These are phyloP conservation scores for Bombus pyrosoma DNA, from an alignment of 1,140 invertebrate genomes.

Conservation along the genomic window DNA sequence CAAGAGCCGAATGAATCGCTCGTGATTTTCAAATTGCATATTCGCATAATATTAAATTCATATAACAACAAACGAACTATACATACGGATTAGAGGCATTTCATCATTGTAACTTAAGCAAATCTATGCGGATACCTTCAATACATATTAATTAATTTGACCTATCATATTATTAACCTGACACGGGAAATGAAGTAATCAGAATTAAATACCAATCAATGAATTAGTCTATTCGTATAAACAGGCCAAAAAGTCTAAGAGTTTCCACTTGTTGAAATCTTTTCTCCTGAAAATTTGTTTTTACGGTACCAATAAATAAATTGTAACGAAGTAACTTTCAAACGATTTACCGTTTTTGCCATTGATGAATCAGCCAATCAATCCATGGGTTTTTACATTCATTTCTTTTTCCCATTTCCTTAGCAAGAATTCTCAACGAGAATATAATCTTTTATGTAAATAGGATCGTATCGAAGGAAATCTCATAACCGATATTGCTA, in stretches of 20 bases:
- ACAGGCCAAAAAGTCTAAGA: not conserved
- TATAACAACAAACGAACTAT: not conserved
- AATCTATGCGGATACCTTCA: not conserved
- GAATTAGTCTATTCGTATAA: not conserved
- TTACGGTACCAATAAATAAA: no score
- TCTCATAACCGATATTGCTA: not conserved
- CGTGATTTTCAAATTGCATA: slow-evolving; percentile 2
- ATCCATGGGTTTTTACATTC: not conserved
- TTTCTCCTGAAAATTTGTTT: no score
- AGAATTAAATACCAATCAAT: not conserved
- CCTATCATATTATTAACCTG: not conserved
- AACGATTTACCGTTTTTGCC: not conserved
- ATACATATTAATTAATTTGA: not conserved
- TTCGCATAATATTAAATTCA: not conserved
- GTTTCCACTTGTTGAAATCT: no score
- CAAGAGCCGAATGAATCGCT: not conserved
- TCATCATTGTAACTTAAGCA: not conserved
- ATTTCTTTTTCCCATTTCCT: not conserved
- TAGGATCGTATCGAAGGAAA: not conserved
- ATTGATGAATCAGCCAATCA: not conserved
- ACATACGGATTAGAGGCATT: no score
- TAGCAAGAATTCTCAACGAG: not conserved
- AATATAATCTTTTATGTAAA: not conserved
- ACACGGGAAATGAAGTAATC: not conserved
- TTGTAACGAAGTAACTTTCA: no score